phyloP scores from a whole-genome alignment of 2,113 vertebrate species.

The Bubo bubo region DNA sequence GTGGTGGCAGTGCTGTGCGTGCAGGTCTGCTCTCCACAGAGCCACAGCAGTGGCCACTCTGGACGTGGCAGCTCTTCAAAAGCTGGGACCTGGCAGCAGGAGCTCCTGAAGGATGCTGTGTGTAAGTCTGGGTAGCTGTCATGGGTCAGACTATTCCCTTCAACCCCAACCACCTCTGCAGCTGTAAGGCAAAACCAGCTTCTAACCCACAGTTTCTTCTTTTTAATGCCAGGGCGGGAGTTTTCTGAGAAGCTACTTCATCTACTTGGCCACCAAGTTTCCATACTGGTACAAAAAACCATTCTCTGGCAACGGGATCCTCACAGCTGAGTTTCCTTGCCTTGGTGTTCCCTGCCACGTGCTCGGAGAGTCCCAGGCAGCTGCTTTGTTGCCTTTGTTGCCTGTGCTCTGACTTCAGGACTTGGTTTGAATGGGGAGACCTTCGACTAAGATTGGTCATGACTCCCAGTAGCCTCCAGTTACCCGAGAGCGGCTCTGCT shows the following conservation, averaged over 20 bases:
- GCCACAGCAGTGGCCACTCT: accelerated
- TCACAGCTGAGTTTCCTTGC: not conserved
- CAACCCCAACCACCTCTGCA: not conserved
- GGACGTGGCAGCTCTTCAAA: accelerated
- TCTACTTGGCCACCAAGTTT: not conserved
- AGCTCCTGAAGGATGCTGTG: not conserved
- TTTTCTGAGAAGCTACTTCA: not conserved
- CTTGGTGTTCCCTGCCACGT: not conserved
- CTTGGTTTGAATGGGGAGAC: not conserved
- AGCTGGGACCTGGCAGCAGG: not conserved
- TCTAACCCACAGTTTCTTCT: not conserved
- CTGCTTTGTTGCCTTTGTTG: not conserved
- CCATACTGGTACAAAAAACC: not conserved
- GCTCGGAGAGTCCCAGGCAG: not conserved
- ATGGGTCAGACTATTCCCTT: accelerated
- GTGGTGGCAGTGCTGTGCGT: accelerated
- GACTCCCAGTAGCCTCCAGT: not conserved
- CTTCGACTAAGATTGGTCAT: accelerated
- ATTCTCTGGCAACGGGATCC: accelerated
- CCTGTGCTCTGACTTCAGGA: not conserved
- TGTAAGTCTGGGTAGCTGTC: not conserved
- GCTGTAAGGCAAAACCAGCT: not conserved
- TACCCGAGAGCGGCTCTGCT: not conserved
- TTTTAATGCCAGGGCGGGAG: not conserved
- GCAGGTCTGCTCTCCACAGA: not conserved